Base-by-base conservation (phyloP, 2,113 vertebrate genomes). In the Epinephelus lanceolatus region DNA sequence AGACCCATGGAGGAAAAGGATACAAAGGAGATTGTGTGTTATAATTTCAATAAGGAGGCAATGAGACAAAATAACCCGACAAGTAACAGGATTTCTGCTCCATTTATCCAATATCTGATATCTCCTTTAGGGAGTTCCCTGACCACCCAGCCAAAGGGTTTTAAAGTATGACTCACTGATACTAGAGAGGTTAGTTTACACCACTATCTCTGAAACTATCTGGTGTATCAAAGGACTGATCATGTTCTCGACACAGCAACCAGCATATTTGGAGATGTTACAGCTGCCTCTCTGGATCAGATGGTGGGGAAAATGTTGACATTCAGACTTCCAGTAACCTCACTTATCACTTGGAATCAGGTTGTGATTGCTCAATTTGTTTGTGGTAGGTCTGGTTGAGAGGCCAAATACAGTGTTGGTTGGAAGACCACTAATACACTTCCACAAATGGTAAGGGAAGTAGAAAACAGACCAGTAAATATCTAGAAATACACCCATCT, bases 141-240 rank as follows among this genome's bases (percentile, higher is more conserved):
- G 89, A 88, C 88, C 89, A 90, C 89, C 86, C 87, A 83, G 82
- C 25, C 23, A 5, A 83, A 11, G 55, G 62, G 80, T 83, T 85
- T 37, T 83, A 67, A 60, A 70, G 7, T 52, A 67, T 56, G 62
- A n/a, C 30, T 67, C 73, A 12, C 6, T 61, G 23, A 18, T 78
- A 68, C 72, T 40, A 53, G 60, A 78, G 42, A 59, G 49, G 19
- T 69, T 67, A 18, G 67, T 78, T 92, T 88, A 78, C 71, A 57
- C 6, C 71, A 59, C 30, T n/a, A 67, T 78, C 70, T 59, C 17
- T 14, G 61, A 69, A 71, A 78, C 57, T 55, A 76, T 81, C 81
- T 80, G 30, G 0, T 60, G 19, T 70, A 74, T 83, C 75, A 72
- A 71, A 80, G 33, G 13, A 47, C 51, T 70, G 61, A 89, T 89